Base-by-base conservation (phyloP, 2,797 vertebrate species). In the Scolopax bukidnonensis region DNA sequence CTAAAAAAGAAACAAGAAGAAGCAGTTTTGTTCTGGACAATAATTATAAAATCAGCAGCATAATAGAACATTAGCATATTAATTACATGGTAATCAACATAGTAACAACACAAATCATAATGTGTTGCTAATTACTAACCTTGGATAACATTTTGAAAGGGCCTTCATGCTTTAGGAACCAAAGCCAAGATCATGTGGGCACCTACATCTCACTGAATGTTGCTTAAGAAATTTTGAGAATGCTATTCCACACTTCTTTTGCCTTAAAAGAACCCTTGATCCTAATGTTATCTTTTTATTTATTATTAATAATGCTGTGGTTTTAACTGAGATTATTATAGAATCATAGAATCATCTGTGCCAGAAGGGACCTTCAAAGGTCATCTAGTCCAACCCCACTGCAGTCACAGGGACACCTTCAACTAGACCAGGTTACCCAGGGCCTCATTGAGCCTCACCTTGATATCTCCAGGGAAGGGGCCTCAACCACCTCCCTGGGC, bases 31-130 rank as follows among this genome's bases (percentile, higher is more conserved):
- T 93, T 69, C 74, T 77, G 63, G 43, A 36, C 56, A 76, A 14
- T 82, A 86, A 76, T 88, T 84, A 9, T 47, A 79, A 87, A n/a
- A 74, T 92, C 56, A 90, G 24, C 13, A 57, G 59, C 0, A 0
- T 75, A 59, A 79, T 57, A 75, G 48, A 78, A 40, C 21, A 89
- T 76, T 87, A 94, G 16, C 83, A 63, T 82, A 89, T 79, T 95
- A 89, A 95, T 93, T 87, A 70, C 20, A 45, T 82, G 28, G 32
- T 70, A 95, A 82, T 93, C 80, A 76, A 84, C 63, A 53, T 65
- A 76, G 30, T 36, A 87, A 36, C 60, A 63, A 16, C 17, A 21
- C 47, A 78, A 74, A 51, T 90, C 17, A 32, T 77, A 60, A 80
- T 32, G 9, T 56, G 30, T 75, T 81, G 41, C 67, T 93, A 79